These are phyloP conservation scores for Epizoanthus fatuus DNA, from an alignment of 92 coral and sea anemone genomes.

Conservation along the genomic window DNA sequence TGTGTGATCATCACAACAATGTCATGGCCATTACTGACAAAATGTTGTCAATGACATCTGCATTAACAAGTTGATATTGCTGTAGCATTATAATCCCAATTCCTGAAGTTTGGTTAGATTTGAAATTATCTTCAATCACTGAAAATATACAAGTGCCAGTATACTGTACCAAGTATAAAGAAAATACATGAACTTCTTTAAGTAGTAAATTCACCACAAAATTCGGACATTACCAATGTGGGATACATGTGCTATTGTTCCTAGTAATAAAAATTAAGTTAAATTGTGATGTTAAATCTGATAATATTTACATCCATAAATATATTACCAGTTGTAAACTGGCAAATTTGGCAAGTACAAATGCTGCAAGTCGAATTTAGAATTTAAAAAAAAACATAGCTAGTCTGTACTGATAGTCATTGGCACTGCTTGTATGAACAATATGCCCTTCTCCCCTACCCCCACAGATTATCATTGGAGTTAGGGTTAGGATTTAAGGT, in stretches of 20 bases:
- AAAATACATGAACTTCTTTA: background rate
- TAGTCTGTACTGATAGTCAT: background rate
- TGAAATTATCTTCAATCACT: constrained; percentile 6
- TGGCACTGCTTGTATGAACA: background rate
- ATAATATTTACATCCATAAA: background rate
- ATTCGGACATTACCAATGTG: background rate
- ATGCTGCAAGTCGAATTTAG: background rate
- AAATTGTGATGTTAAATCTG: background rate
- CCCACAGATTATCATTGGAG: no score
- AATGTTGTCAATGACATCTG: no score
- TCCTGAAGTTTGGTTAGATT: background rate
- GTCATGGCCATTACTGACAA: no score
- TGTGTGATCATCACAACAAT: no score
- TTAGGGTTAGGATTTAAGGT: no score
- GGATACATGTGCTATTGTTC: background rate
- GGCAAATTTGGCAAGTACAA: background rate
- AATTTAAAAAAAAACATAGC: background rate
- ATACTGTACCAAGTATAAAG: background rate
- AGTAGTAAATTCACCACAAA: background rate
- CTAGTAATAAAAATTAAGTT: background rate
- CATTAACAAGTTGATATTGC: no score
- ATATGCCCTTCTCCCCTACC: no score
- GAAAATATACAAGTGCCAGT: background rate
- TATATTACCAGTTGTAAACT: background rate
- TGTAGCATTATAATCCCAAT: no score